These are phyloP conservation scores for Platynereis dumerilii DNA, from an alignment of 2,888 invertebrate genomes.

Conservation along the genomic window DNA sequence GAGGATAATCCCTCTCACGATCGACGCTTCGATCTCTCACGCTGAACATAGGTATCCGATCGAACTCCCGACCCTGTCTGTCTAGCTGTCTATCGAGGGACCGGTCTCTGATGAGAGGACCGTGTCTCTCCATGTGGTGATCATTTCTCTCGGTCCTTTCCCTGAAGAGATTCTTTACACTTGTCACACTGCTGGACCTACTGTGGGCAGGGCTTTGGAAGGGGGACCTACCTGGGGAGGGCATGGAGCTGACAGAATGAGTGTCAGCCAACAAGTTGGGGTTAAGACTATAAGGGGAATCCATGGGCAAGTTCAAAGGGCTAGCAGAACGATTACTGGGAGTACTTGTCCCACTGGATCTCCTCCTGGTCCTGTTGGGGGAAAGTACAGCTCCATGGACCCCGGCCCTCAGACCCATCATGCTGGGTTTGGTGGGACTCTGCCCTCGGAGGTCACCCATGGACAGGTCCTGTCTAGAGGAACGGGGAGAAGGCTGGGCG, in stretches of 20 bases:
- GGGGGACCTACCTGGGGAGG: constrained; percentile 32
- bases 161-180: constrained; percentile 35
- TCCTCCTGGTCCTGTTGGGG: constrained; percentile 13
- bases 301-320: constrained; percentile 52
- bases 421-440: background rate
- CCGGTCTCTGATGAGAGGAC: constrained; percentile 48
- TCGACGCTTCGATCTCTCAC: constrained; percentile 72
- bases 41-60: constrained; percentile 7
- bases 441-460: background rate
- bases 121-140: constrained; percentile 17
- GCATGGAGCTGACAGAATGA: constrained; percentile 14
- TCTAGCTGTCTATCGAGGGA: constrained; percentile 56
- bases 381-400: constrained; percentile 12
- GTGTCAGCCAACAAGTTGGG: constrained; percentile 8
- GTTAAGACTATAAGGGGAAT: constrained; percentile 42
- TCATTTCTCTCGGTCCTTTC: constrained; percentile 33
- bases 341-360: constrained; percentile 27
- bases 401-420: background rate
- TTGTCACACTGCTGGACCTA: constrained; percentile 45
- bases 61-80: constrained; percentile 24
- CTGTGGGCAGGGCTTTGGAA: constrained; percentile 39
- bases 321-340: constrained; percentile 44
- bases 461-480: constrained; percentile 18
- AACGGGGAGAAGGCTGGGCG: constrained; percentile 15
- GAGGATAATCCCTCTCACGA: constrained; percentile 60